phyloP scores from a whole-genome alignment of 2,888 invertebrate species.

The Apamea epomidion region DNA sequence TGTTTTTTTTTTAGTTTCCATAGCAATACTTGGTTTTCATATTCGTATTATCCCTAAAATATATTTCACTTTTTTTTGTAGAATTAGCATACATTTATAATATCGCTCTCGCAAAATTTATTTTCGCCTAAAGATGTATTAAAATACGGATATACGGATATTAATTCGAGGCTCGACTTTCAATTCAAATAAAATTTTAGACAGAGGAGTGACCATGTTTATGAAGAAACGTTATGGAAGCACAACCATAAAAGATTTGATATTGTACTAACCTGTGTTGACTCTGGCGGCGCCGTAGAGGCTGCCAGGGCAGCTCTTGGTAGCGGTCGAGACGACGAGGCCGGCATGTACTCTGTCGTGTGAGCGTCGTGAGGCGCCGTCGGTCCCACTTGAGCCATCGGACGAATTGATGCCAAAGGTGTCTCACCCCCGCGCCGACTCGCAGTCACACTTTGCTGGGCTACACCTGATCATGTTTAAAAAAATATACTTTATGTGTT shows the following conservation, averaged over 20 bases:
- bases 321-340: constrained; percentile 93
- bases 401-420: constrained; percentile 97
- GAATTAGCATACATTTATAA: background rate
- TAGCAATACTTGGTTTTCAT: too few species aligned
- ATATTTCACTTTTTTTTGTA: background rate
- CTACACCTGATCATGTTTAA: constrained; percentile 77
- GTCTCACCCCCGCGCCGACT: constrained; percentile 94
- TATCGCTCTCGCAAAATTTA: background rate
- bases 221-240: background rate
- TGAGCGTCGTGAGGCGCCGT: constrained; percentile 92
- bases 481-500: constrained; percentile 11
- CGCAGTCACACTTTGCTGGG: constrained; percentile 88
- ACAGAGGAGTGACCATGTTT: background rate
- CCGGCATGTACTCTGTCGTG: constrained; percentile 95
- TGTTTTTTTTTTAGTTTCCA: too few species aligned
- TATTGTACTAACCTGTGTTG: constrained; percentile 76
- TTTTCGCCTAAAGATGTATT: background rate
- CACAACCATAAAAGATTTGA: background rate
- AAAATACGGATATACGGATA: background rate
- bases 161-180: background rate
- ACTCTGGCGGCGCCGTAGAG: constrained; percentile 90
- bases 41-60: too few species aligned
- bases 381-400: constrained; percentile 96
- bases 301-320: constrained; percentile 92
- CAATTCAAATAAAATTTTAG: background rate